A percentile compares a stretch with the other conserved stretches of the same genome.
Evolutionary conservation across 2,888 invertebrate species (phyloP).

Genomic region (Monoplex corrugatus): DNA sequence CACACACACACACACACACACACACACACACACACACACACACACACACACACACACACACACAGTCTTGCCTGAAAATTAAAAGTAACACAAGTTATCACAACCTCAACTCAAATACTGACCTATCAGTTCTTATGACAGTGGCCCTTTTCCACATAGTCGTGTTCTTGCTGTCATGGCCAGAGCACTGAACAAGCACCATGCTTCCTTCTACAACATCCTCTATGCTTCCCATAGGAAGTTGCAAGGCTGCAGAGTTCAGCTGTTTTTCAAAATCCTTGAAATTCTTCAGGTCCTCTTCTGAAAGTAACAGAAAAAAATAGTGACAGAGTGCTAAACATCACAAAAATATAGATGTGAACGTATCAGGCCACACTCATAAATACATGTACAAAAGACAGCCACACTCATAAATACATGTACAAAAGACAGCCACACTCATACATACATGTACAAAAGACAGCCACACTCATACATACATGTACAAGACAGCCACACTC

Average conservation of each 20-base stretch:
- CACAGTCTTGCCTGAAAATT: neutral
- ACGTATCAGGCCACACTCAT: too few relatives aligned
- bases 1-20: too few relatives aligned
- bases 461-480: too few relatives aligned
- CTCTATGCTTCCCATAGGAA: conserved; percentile 35
- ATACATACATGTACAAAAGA: too few relatives aligned
- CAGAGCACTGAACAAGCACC: conserved; percentile 60
- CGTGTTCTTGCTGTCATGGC: conserved; percentile 32
- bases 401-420: too few relatives aligned
- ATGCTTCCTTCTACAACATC: conserved; percentile 41
- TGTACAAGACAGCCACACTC: too few relatives aligned
- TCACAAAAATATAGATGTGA: too few relatives aligned
- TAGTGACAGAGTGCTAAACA: neutral
- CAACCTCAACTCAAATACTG: neutral
- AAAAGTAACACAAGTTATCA: neutral
- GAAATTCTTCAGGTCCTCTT: conserved; percentile 60
- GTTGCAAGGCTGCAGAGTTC: conserved; percentile 52
- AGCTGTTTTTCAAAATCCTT: conserved; percentile 60
- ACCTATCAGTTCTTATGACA: conserved; percentile 65
- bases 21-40: too few relatives aligned
- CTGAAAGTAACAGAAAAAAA: conserved; percentile 54
- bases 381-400: too few relatives aligned
- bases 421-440: too few relatives aligned
- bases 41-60: neutral
- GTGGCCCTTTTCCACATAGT: conserved; percentile 59